Base-by-base conservation (phyloP, 2,113 vertebrate genomes). In the Erythrolamprus reginae region DNA sequence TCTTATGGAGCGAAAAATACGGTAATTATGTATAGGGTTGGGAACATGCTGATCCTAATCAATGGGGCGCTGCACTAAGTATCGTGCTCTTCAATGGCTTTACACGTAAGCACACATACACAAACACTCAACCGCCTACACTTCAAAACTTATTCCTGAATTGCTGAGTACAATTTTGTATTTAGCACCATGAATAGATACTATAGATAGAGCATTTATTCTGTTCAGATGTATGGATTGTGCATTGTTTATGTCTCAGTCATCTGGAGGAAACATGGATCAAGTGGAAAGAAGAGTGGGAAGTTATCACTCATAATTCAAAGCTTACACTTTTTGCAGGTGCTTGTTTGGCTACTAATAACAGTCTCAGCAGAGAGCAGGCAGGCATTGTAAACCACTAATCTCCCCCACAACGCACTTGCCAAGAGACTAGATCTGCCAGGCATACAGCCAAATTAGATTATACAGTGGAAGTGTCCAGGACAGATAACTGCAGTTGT, bases 251-350 rank as follows among this genome's bases (percentile, higher is more conserved):
- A 48, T 58, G 58, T 88, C 86, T 51, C 53, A 51, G 10, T 88
- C n/a, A 83, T 52, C 53, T 88, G 77, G 56, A 88, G 86, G 55
- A 88, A 90, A 48, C 21, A n/a, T 50, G 26, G 82, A 84, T 90
- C 45, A 90, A 85, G 53, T 83, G 10, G 45, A 82, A 51, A 33
- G 47, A 28, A 65, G n/a, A 50, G 47, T 21, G 26, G 19, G 50
- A n/a, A 4, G 10, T 15, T 51, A 24, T 38, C 24, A 3, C 21
- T 87, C 84, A 6, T 12, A 84, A 1, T 0, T 0, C 38, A n/a
- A 2, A 10, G 86, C 1, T 65, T 47, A 91, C 89, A 21, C 13
- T 90, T 12, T 12, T 0, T 77, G 90, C 86, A 89, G 89, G 87
- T 82, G 45, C 26, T 17, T 51, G 10, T 13, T 48, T 82, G 82